Percentiles rank a stretch among this genome's conserved stretches.
These are phyloP conservation scores for Dasyurus viverrinus DNA, from an alignment of 2,113 vertebrate species.

Conservation along the genomic window DNA sequence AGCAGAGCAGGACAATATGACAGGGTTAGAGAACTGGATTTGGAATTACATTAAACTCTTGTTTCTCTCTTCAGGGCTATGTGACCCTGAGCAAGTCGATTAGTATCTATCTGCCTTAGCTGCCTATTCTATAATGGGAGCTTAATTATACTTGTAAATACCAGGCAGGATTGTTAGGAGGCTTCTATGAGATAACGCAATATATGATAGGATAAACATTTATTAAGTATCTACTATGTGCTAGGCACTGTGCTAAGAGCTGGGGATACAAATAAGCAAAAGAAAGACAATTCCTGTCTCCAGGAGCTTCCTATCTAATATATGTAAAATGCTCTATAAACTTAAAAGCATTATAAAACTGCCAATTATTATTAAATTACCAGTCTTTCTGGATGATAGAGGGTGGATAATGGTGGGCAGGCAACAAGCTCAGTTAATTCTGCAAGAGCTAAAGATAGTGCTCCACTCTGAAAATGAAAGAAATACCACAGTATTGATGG, in stretches of 20 bases:
- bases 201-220: not conserved
- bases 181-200: not conserved
- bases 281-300: not conserved
- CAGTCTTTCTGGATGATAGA: not conserved
- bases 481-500: not conserved
- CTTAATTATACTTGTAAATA: not conserved
- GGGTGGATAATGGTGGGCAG: not conserved
- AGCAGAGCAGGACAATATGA: not conserved
- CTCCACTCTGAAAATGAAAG: not conserved
- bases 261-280: not conserved
- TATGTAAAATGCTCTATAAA: not conserved
- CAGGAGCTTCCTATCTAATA: not conserved
- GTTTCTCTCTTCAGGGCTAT: not conserved
- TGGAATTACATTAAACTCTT: slow-evolving; percentile 5
- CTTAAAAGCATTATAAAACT: not conserved
- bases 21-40: not conserved
- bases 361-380: not conserved
- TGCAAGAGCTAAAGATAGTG: not conserved
- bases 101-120: not conserved
- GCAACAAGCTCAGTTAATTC: not conserved
- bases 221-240: not conserved
- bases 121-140: not conserved
- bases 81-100: not conserved
- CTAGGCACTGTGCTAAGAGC: not conserved
- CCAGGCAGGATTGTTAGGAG: not conserved